These are phyloP conservation scores for Asteroscopus sphinx DNA, from an alignment of 2,888 invertebrate genomes.

Conservation along the genomic window DNA sequence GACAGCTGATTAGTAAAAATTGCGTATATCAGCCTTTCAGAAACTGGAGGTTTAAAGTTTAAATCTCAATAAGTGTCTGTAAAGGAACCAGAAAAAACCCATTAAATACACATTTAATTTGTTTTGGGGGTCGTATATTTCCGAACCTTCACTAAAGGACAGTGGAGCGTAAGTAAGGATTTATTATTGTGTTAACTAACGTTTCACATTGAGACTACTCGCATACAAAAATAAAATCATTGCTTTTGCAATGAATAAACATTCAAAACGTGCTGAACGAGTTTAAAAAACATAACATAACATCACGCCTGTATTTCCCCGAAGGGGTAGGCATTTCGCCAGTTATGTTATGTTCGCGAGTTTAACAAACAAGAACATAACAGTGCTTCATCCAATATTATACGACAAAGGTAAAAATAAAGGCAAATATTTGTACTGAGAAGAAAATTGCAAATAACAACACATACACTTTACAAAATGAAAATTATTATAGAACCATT, in stretches of 20 bases:
- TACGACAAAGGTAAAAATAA: too few relatives aligned
- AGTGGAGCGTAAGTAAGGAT: constrained; percentile 11
- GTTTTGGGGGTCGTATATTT: too few relatives aligned
- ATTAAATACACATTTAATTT: too few relatives aligned
- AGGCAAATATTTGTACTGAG: constrained; percentile 33
- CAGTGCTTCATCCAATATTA: constrained; percentile 20
- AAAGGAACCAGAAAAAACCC: too few relatives aligned
- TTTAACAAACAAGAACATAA: constrained; percentile 2
- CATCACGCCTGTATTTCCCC: too few relatives aligned
- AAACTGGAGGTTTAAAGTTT: too few relatives aligned
- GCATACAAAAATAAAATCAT: constrained; percentile 12
- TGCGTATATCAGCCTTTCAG: too few relatives aligned
- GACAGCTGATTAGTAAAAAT: too few relatives aligned
- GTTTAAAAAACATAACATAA: too few relatives aligned
- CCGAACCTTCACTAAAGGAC: background rate
- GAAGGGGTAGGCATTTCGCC: too few relatives aligned
- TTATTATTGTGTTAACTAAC: constrained; percentile 17
- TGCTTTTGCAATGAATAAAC: constrained; percentile 8
- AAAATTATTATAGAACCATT: background rate
- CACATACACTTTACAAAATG: background rate
- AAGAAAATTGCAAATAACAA: constrained; percentile 15
- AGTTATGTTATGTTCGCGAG: background rate
- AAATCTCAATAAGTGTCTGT: too few relatives aligned
- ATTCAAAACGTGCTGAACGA: constrained; percentile 19
- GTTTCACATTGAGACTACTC: constrained; percentile 14